A percentile compares a stretch with the other conserved stretches of the same genome.
These are phyloP conservation scores for Pundamilia nyererei DNA, from an alignment of 2,113 vertebrate species.

Conservation along the genomic window DNA sequence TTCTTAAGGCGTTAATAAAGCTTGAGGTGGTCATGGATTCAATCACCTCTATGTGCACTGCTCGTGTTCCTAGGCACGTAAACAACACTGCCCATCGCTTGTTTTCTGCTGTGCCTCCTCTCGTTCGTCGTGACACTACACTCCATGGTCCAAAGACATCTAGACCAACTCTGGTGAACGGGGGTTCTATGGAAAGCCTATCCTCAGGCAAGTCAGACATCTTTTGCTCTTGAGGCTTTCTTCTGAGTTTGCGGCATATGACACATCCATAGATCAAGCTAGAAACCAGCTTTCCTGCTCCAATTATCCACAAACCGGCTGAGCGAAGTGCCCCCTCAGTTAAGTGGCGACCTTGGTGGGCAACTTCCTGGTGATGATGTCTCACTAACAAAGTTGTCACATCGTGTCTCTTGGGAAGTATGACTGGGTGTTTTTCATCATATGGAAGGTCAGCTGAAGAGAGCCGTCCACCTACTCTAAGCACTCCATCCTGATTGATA, in stretches of 20 bases:
- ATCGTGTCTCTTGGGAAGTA: background rate
- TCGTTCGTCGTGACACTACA: no score
- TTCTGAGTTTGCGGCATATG: background rate
- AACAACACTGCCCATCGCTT: no score
- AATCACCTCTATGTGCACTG: no score
- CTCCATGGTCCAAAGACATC: no score
- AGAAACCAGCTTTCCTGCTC: background rate
- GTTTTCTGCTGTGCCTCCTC: no score
- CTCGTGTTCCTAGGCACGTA: no score
- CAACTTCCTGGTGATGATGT: background rate
- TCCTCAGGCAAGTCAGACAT: background rate
- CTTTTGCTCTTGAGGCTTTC: background rate
- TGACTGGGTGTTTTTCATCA: background rate
- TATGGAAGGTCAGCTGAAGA: background rate
- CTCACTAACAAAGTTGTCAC: background rate
- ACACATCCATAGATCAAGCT: background rate
- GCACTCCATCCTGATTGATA: background rate
- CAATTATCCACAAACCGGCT: background rate
- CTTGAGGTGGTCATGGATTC: no score
- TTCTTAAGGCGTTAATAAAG: no score
- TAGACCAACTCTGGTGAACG: no score
- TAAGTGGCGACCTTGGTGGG: background rate
- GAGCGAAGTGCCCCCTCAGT: background rate
- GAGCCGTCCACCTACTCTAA: background rate
- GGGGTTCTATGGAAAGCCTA: background rate